A percentile compares a stretch with the other conserved stretches of the same genome.
phyloP scores from a whole-genome alignment of 1,140 invertebrate genomes.

The Anoplolepis gracilipes region DNA sequence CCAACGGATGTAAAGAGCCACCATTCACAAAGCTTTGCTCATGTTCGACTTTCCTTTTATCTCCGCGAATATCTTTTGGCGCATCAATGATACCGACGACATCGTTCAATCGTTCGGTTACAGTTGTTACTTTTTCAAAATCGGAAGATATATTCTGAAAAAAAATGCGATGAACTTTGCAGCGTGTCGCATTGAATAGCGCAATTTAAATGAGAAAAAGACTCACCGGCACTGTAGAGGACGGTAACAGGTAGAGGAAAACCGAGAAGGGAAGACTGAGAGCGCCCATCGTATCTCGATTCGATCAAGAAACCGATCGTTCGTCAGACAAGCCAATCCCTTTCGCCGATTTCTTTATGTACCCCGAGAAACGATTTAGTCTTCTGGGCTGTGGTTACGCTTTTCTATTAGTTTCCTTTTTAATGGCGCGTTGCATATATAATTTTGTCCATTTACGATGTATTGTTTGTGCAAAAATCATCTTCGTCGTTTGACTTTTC shows the following conservation, averaged over 20 bases:
- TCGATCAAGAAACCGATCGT: conserved; percentile 7
- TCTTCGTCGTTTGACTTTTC: conserved; percentile 4
- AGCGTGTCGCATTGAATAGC: background rate
- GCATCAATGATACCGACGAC: background rate
- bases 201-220: background rate
- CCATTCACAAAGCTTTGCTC: background rate
- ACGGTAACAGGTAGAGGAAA: conserved; percentile 5
- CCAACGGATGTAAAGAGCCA: background rate
- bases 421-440: conserved; percentile 32
- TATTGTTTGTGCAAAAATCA: conserved; percentile 42
- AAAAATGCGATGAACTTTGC: background rate
- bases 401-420: conserved; percentile 26
- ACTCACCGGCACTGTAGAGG: conserved; percentile 20
- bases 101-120: background rate
- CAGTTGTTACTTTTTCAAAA: background rate
- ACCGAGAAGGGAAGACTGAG: background rate
- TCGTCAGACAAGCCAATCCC: conserved; percentile 3
- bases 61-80: background rate
- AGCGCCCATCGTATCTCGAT: conserved; percentile 15
- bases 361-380: conserved; percentile 12
- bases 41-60: background rate
- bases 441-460: conserved; percentile 50
- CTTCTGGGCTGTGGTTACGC: background rate
- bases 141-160: background rate
- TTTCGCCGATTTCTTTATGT: conserved; percentile 43